Evolutionary conservation across 53 echinoderm and acorn worm species (phyloP).

Genomic region (Temnopleurus reevesii): DNA sequence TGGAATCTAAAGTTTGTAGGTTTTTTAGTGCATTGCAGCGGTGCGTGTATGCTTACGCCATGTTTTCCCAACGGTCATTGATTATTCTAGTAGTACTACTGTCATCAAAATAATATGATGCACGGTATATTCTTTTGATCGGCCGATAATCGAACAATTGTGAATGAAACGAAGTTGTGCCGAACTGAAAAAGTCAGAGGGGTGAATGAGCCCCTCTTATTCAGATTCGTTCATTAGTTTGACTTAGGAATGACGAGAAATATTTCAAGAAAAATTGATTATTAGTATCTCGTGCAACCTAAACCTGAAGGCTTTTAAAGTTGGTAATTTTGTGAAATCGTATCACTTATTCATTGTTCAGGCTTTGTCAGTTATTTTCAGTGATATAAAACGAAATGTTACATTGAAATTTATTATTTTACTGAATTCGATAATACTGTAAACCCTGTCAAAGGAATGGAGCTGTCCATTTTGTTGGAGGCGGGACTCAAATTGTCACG

Average conservation of each 20-base stretch:
- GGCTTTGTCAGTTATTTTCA: too few species aligned
- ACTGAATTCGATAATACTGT: background rate
- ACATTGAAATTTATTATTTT: background rate
- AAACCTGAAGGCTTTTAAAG: too few species aligned
- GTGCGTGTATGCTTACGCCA: background rate
- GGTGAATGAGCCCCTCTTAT: background rate
- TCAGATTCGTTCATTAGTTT: too few species aligned
- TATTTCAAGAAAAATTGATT: too few species aligned
- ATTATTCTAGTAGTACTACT: background rate
- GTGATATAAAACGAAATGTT: too few species aligned
- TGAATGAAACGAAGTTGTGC: background rate
- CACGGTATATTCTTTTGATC: constrained; percentile 8
- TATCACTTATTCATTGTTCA: too few species aligned
- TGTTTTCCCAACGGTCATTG: background rate
- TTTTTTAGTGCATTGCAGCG: too few species aligned
- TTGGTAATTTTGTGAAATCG: too few species aligned
- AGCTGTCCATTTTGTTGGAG: constrained; percentile 26
- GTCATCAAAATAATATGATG: background rate
- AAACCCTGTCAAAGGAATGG: background rate
- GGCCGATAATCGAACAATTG: constrained; percentile 10
- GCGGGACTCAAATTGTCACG: constrained; percentile 48
- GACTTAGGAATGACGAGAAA: too few species aligned
- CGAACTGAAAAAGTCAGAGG: background rate
- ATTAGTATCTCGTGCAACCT: too few species aligned
- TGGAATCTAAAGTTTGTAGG: too few species aligned